Base-by-base conservation (phyloP, 23 tunicate genomes). In the Ascidia mentula region DNA sequence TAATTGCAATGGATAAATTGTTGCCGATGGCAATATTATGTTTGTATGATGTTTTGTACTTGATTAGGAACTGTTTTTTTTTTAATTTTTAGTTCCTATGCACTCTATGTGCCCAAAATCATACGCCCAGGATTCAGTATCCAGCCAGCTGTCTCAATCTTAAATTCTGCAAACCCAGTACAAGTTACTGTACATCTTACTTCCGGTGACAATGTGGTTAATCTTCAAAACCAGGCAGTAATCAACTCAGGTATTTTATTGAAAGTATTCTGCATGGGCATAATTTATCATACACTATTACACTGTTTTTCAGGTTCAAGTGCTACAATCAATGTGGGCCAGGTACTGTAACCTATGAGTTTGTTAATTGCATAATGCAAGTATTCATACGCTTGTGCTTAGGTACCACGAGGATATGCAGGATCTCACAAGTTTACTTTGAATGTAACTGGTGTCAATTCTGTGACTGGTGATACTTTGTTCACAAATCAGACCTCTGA, bases 121-220 rank as follows among this genome's bases (percentile, higher is more conserved):
- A 72, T 91, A 22, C 87, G 97, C 12, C 89, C 97, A 6, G 97
- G 90, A 20, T 85, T 86, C 60, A 74, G 79, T 45, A 82, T 91
- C 32, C 37, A 85, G 38, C 36, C 77, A 9, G 83, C 85, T 32
- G 34, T 77, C 53, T 69, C 81, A 30, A 76, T 91, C 6, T 35
- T 91, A 18, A 35, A 40, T 18, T 59, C 40, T 38, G 60, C 75
- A 31, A 85, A 85, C 61, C 84, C 97, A 37, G 90, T 86, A 1
- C 8, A 77, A 36, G 34, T 91, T 13, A 46, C 76, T 18, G 75
- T 83, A 8, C 4, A 26, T 24, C 53, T 91, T 33, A 18, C 26
- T n/a, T 75, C 97, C 20, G 9, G 76, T 28, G 97, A 79, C 38
- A 20, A 72, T 7, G 80, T 32, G 1, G 69, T 91, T 46, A 12